Evolutionary conservation across 2,113 vertebrate species (phyloP).

Genomic region (Theristicus caerulescens): DNA sequence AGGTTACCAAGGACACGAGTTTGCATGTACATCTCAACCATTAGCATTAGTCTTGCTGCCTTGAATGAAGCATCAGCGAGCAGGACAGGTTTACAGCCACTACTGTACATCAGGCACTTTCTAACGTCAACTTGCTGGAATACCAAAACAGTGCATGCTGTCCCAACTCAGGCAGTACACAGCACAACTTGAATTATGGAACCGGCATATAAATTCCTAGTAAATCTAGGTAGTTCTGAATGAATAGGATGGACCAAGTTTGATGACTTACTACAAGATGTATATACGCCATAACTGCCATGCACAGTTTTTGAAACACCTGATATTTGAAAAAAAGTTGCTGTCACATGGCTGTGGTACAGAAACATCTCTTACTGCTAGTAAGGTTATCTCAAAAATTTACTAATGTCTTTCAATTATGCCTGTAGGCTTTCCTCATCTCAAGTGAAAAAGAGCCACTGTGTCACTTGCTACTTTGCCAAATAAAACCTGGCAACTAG

Average conservation of each 20-base stretch:
- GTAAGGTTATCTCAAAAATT: not conserved
- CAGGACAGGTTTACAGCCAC: not conserved
- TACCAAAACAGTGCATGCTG: not conserved
- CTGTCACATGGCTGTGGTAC: accelerated
- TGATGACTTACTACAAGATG: not conserved
- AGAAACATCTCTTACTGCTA: not conserved
- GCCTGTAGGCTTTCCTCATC: not conserved
- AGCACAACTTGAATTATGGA: not conserved
- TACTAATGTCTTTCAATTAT: not conserved
- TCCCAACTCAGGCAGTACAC: not conserved
- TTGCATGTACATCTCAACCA: not conserved
- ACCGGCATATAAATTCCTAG: not conserved
- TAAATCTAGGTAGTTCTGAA: not conserved
- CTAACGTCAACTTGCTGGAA: not conserved
- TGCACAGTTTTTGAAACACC: not conserved
- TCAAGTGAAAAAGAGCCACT: not conserved
- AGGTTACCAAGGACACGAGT: not conserved
- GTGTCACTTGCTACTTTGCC: not conserved
- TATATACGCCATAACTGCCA: not conserved
- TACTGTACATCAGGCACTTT: not conserved
- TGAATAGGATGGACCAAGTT: not conserved
- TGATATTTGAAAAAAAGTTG: not conserved
- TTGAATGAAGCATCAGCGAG: not conserved
- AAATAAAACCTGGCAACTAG: not conserved
- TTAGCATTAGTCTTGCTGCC: not conserved